phyloP scores from a whole-genome alignment of 1,140 invertebrate species.

The Thrips palmi region DNA sequence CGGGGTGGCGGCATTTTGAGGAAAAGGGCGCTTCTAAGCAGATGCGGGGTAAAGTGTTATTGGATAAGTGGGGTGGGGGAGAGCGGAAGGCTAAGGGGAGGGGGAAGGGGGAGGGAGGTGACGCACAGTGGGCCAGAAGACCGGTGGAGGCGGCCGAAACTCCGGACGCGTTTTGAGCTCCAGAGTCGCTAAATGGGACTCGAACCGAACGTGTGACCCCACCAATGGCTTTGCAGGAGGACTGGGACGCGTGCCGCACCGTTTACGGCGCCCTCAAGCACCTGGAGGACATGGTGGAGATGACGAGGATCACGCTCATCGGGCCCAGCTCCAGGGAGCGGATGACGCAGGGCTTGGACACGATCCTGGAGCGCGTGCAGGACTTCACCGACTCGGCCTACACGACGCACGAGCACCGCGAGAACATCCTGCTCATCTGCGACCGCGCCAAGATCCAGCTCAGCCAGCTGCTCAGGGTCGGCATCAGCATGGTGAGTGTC shows the following conservation, averaged over 20 bases:
- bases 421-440: conserved; percentile 81
- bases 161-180: too few species aligned
- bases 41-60: too few species aligned
- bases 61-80: too few species aligned
- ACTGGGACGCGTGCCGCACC: conserved; percentile 45
- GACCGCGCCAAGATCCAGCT: conserved; percentile 73
- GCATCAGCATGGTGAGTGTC: conserved; percentile 57
- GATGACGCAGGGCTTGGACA: conserved; percentile 65
- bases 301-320: conserved; percentile 16
- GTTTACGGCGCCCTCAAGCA: conserved; percentile 62
- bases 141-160: too few species aligned
- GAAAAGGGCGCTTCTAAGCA: too few species aligned
- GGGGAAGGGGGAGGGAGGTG: too few species aligned
- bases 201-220: too few species aligned
- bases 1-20: too few species aligned
- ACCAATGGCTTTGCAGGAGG: too few species aligned
- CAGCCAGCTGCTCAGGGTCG: conserved; percentile 67
- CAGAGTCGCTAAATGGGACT: too few species aligned
- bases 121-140: too few species aligned
- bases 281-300: conserved; percentile 65
- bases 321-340: conserved; percentile 31
- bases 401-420: conserved; percentile 89
- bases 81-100: too few species aligned
- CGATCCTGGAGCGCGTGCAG: conserved; percentile 85
- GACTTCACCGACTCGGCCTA: conserved; percentile 99